Percentiles rank a stretch among this genome's conserved stretches.
Conservation (phyloP, 1,140 invertebrate genomes). For the Calliopsis andreniformis region DNA sequence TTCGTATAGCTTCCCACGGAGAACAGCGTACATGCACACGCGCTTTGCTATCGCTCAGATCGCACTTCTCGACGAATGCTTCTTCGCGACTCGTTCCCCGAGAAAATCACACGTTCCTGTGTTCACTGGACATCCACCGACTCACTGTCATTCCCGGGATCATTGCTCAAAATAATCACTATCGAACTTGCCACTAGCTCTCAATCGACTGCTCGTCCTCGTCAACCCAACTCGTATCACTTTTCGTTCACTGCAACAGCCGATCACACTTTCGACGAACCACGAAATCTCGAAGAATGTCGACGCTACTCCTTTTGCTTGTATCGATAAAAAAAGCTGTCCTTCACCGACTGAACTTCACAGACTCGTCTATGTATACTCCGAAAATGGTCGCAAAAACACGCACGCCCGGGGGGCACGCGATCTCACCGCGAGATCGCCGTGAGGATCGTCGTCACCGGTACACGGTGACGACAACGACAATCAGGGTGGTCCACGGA, state of each 20-base stretch:
- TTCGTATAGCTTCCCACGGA: conserved; percentile 54
- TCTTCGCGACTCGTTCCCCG: not conserved
- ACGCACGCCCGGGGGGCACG: conserved; percentile 7
- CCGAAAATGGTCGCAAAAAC: not conserved
- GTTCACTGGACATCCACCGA: not conserved
- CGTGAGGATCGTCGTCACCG: conserved; percentile 57
- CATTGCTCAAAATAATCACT: conserved; percentile 17
- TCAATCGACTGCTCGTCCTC: not conserved
- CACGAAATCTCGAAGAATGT: not conserved
- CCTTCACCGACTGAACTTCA: not conserved
- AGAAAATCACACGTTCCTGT: conserved; percentile 22
- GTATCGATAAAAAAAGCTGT: too few species aligned
- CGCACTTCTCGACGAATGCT: conserved; percentile 8
- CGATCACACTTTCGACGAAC: not conserved
- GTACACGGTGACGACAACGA: conserved; percentile 62
- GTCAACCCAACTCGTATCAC: not conserved
- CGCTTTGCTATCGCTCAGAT: conserved; percentile 36
- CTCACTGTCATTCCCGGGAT: not conserved
- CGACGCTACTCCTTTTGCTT: too few species aligned
- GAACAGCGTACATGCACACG: conserved; percentile 11
- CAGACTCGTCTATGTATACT: not conserved
- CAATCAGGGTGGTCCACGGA: conserved; percentile 64
- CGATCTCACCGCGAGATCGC: conserved; percentile 45
- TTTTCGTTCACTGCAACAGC: conserved; percentile 1
- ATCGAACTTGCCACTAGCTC: not conserved